phyloP scores from a whole-genome alignment of 2,113 vertebrate genomes.

The Nesospiza acunhae region DNA sequence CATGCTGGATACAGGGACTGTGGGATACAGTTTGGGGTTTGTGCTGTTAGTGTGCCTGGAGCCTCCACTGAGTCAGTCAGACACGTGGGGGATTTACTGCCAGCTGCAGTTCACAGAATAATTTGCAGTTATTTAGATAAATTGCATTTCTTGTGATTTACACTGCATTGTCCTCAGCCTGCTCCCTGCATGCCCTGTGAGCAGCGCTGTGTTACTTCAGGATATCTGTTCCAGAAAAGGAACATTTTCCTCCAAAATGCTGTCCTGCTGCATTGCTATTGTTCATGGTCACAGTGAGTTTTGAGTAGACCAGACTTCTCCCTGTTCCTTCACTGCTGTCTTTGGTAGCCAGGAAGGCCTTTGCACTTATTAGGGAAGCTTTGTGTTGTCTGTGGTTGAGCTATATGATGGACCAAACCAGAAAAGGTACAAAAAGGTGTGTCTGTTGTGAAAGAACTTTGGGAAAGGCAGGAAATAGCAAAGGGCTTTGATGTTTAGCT shows the following conservation, averaged over 20 bases:
- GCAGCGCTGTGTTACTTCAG: neutral
- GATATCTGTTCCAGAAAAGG: neutral
- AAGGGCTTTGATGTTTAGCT: neutral
- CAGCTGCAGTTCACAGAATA: neutral
- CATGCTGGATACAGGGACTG: neutral
- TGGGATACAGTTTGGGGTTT: neutral
- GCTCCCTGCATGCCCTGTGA: neutral
- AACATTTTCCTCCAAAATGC: neutral
- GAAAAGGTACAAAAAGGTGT: neutral
- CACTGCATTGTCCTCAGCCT: neutral
- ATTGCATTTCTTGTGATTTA: neutral
- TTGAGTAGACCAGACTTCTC: neutral
- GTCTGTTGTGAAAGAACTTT: neutral
- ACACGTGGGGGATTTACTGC: neutral
- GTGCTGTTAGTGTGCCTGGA: neutral
- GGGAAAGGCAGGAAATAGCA: neutral
- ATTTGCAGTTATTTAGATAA: neutral
- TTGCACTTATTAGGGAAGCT: neutral
- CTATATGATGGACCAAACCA: neutral
- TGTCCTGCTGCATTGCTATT: neutral
- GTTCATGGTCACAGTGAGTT: neutral
- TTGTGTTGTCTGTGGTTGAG: neutral
- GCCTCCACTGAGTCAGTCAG: neutral
- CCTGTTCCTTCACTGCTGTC: neutral
- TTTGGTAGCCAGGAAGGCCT: neutral